Conservation (phyloP, 2,888 invertebrate species). For the Hecatera dysodea region DNA sequence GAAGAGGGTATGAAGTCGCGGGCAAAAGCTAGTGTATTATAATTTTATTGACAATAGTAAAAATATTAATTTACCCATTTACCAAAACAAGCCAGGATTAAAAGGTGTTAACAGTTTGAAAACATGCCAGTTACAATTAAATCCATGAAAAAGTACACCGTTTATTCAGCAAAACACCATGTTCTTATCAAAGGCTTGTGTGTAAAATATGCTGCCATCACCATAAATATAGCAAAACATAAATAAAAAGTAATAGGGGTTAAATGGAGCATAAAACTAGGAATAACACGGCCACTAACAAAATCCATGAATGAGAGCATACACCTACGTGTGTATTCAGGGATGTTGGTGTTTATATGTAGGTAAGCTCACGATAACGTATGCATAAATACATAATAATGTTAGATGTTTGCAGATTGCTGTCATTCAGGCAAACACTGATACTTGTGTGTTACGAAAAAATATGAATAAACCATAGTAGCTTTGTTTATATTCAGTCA, state of each 20-base stretch:
- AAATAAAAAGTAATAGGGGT: slow-evolving; percentile 36
- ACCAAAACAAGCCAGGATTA: slow-evolving; percentile 8
- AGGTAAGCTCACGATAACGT: slow-evolving; percentile 36
- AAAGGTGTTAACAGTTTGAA: slow-evolving; percentile 2
- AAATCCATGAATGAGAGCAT: slow-evolving; percentile 45
- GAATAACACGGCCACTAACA: slow-evolving; percentile 49
- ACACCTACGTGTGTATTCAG: slow-evolving; percentile 17
- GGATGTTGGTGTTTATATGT: slow-evolving; percentile 34
- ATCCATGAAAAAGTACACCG: background rate
- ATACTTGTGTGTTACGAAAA: slow-evolving; percentile 28
- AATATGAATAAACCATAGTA: slow-evolving; percentile 37
- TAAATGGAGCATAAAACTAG: slow-evolving; percentile 47
- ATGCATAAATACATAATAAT: slow-evolving; percentile 48
- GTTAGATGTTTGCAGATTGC: slow-evolving; percentile 27
- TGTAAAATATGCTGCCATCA: slow-evolving; percentile 15
- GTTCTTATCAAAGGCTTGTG: slow-evolving; percentile 15
- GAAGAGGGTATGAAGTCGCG: background rate
- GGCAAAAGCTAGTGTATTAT: background rate
- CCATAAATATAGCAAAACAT: slow-evolving; percentile 37
- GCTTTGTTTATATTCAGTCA: slow-evolving; percentile 14
- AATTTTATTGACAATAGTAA: background rate
- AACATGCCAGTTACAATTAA: slow-evolving; percentile 6
- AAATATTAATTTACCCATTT: background rate
- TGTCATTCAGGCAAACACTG: slow-evolving; percentile 37
- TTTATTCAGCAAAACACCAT: background rate